Base-by-base conservation (phyloP, 2,888 invertebrate genomes). In the Rotaria magnacalcarata region DNA sequence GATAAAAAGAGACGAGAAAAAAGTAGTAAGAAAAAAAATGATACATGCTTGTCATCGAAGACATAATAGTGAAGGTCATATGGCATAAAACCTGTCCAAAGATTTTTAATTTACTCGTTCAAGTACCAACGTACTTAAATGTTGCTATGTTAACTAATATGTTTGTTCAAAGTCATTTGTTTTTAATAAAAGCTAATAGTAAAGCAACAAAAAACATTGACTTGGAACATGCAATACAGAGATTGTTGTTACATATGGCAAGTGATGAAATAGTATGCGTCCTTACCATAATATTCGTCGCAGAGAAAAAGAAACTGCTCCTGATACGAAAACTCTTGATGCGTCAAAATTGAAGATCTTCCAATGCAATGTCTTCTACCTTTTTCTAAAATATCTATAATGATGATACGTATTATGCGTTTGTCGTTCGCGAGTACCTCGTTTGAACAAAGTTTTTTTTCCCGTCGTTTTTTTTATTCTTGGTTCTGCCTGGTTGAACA, bases 401-500 rank as follows among this genome's bases (percentile, higher is more conserved):
- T 67, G 19, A 67, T 67, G 67, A 34, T 67, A 34, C 67, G 34
- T 67, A 67, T 34, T 34, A 67, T 6, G 16, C 34, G 34, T 67
- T 67, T 41, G 67, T 67, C 67, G 67, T 34, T 34, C 14, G 34
- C 34, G 34, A 67, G 16, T 67, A 8, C 67, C 34, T 67, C 14
- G 7, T 67, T 67, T 67, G 67, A 67, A 67, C 67, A 8, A 67
- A 34, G 19, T 67, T 67, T 67, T 34, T 34, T 19, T 67, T 34
- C 34, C 19, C 34, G 34, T 67, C 16, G 6, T 67, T 27, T 27
- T 27, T 14, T 16, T 67, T 67, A 19, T 67, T 67, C 34, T 34
- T 34, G 67, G 67, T 67, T 67, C 67, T 67, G 67, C 67, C 67
- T 67, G 67, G 19, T 41, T 67, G 67, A 67, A 67, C 67, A 67